phyloP scores from a whole-genome alignment of 2,113 vertebrate genomes.

The Cacatua alba region DNA sequence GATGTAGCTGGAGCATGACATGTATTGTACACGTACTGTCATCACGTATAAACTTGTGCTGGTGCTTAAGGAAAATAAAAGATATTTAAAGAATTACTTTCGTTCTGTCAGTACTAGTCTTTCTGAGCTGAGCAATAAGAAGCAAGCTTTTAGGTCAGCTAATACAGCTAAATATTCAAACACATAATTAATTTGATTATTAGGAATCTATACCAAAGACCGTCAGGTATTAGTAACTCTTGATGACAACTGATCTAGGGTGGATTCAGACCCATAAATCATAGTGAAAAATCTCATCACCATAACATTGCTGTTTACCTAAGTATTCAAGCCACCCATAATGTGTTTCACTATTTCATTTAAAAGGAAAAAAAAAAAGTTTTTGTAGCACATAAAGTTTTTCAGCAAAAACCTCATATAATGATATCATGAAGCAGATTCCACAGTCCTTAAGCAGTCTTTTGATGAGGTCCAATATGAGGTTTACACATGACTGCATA shows the following conservation, averaged over 20 bases:
- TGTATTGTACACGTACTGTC: background rate
- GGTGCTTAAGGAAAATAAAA: background rate
- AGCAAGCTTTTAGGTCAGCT: background rate
- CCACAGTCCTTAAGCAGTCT: background rate
- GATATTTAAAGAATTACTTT: background rate
- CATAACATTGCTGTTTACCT: background rate
- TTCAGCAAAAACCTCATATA: conserved; percentile 44
- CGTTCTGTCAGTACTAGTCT: background rate
- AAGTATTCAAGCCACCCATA: background rate
- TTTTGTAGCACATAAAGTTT: conserved; percentile 31
- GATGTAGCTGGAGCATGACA: background rate
- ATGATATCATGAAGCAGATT: conserved; percentile 27
- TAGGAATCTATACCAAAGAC: background rate
- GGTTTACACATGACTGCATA: conserved; percentile 63
- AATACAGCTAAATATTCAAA: background rate
- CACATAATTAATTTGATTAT: background rate
- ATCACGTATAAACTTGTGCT: background rate
- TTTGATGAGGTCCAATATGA: conserved; percentile 29
- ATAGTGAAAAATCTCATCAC: background rate
- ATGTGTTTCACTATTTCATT: background rate
- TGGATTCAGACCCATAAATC: background rate
- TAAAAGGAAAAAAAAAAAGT: background rate
- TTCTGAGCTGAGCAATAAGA: background rate
- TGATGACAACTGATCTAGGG: background rate
- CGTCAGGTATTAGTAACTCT: background rate